Percentiles rank a stretch among this genome's conserved stretches.
These are phyloP conservation scores for Macrotus californicus DNA, from an alignment of 2,113 vertebrate species.

Conservation along the genomic window DNA sequence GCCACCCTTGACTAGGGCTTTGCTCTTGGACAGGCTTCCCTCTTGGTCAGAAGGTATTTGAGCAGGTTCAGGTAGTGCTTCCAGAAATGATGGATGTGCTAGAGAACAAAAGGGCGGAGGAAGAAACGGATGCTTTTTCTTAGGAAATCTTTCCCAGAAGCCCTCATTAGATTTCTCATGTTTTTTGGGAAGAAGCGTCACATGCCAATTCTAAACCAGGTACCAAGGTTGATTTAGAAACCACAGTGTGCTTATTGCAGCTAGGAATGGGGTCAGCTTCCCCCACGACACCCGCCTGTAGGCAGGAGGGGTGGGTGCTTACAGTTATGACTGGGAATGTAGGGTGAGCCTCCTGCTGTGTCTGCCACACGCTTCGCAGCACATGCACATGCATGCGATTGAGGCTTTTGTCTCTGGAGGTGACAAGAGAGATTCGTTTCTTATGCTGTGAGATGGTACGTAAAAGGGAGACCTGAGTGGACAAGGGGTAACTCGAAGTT, in stretches of 20 bases:
- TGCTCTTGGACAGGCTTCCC: neutral
- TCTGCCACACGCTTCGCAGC: neutral
- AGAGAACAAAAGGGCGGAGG: neutral
- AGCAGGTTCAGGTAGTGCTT: neutral
- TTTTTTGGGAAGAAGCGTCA: neutral
- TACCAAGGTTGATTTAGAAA: neutral
- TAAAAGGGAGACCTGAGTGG: neutral
- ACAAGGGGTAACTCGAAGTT: neutral
- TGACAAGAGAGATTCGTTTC: neutral
- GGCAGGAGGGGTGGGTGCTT: neutral
- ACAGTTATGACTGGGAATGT: neutral
- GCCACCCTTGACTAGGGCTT: neutral
- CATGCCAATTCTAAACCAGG: neutral
- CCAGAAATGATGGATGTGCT: neutral
- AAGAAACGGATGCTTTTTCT: neutral
- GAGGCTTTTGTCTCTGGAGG: neutral
- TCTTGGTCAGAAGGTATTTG: neutral
- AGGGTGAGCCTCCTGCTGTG: neutral
- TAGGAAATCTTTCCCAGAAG: neutral
- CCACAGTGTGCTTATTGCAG: neutral
- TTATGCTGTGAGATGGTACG: neutral
- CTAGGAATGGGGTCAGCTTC: neutral
- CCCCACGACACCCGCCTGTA: neutral
- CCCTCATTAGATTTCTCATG: neutral
- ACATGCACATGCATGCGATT: accelerated